These are phyloP conservation scores for Tupaia tana DNA, from an alignment of 2,113 vertebrate species.

Conservation along the genomic window DNA sequence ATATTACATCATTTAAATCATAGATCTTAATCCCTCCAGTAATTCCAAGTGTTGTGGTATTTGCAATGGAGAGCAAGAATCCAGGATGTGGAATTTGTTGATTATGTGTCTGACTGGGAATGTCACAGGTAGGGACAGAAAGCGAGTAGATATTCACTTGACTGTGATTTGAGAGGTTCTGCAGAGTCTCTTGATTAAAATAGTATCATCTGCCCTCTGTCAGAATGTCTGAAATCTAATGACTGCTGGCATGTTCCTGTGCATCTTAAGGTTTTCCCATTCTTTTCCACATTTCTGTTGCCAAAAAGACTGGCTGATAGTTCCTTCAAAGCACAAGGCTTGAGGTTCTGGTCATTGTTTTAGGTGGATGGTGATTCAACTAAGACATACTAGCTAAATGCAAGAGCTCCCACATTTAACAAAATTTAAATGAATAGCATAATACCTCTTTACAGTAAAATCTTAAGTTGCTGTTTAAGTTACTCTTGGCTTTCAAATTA, in stretches of 20 bases:
- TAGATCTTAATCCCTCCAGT: conserved; percentile 22
- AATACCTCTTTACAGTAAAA: background rate
- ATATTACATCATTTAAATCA: conserved; percentile 27
- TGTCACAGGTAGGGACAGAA: background rate
- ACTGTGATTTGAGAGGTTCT: background rate
- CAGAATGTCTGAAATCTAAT: background rate
- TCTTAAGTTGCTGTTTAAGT: background rate
- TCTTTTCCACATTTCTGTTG: too few species aligned
- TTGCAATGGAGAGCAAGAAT: background rate
- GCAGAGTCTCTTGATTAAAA: conserved; percentile 26
- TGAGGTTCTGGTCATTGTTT: background rate
- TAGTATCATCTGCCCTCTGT: background rate
- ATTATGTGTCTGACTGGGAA: background rate
- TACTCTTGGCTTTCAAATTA: conserved; percentile 35
- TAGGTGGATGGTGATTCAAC: background rate
- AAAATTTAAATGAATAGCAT: background rate
- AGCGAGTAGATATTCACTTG: background rate
- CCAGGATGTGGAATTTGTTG: background rate
- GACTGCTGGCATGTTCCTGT: background rate
- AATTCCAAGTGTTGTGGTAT: background rate
- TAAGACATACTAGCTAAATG: background rate
- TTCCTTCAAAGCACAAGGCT: background rate
- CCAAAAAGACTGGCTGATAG: background rate
- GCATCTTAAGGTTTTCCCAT: background rate
- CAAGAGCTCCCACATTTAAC: conserved; percentile 21